Evolutionary conservation across 2,113 vertebrate genomes (phyloP).

Genomic region (Cheirogaleus medius): DNA sequence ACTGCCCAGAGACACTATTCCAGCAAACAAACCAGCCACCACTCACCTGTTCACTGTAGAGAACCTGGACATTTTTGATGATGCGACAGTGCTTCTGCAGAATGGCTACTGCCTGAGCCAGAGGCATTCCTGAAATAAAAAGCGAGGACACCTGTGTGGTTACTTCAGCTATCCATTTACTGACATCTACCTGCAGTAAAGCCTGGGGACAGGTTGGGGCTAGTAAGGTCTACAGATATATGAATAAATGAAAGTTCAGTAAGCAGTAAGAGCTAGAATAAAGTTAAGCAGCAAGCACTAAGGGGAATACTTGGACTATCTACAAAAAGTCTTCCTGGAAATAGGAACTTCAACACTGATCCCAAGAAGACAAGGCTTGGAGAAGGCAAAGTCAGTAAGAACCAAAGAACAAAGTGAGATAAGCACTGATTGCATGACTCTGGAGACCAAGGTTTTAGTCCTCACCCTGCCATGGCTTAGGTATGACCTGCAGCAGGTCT

Average conservation of each 20-base stretch:
- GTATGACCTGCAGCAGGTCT: neutral
- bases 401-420: constrained; percentile 1
- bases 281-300: constrained; percentile 5
- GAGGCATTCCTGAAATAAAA: constrained; percentile 92
- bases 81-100: constrained; percentile 99
- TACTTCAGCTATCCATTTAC: constrained; percentile 21
- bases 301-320: neutral
- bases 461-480: neutral
- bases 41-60: constrained; percentile 98
- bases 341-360: neutral
- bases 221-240: neutral
- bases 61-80: constrained; percentile 99
- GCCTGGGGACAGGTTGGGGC: neutral
- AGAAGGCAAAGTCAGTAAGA: constrained; percentile 34
- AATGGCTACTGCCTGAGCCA: constrained; percentile 98
- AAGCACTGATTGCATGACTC: neutral
- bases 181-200: neutral
- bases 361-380: neutral
- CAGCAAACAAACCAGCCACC: neutral
- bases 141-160: constrained; percentile 45
- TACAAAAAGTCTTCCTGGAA: neutral
- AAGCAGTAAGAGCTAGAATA: constrained; percentile 19
- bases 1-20: neutral
- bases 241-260: constrained; percentile 22
- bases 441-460: neutral